A percentile compares a stretch with the other conserved stretches of the same genome.
These are phyloP conservation scores for Limnephilus marmoratus DNA, from an alignment of 2,888 invertebrate species.

Conservation along the genomic window DNA sequence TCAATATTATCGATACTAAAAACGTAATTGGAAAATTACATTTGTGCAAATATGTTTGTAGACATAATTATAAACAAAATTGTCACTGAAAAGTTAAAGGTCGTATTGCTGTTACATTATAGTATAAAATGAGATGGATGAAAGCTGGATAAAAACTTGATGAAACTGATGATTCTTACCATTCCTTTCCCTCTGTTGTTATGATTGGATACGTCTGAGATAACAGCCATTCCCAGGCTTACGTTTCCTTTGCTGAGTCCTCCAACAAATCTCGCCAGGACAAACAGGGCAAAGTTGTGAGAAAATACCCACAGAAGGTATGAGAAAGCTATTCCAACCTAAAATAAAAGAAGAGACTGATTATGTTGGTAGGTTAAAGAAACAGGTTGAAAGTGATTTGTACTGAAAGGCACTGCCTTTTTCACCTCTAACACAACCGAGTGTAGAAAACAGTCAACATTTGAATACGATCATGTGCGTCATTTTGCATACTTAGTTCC, in stretches of 20 bases:
- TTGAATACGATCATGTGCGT: no score
- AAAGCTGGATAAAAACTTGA: background rate
- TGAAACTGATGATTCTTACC: conserved; percentile 77
- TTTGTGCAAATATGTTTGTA: background rate
- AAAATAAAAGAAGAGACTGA: conserved; percentile 53
- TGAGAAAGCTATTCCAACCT: conserved; percentile 74
- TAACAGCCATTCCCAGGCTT: conserved; percentile 95
- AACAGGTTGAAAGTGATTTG: no score
- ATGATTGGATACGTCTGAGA: conserved; percentile 92
- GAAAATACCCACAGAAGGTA: conserved; percentile 91
- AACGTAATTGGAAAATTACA: background rate
- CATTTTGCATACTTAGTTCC: no score
- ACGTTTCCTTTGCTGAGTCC: conserved; percentile 98
- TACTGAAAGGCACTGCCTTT: no score
- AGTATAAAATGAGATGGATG: background rate
- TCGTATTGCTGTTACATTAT: background rate
- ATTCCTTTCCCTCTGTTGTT: conserved; percentile 94
- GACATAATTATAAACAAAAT: background rate
- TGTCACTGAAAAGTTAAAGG: background rate
- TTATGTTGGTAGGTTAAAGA: background rate
- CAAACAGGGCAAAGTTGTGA: conserved; percentile 91
- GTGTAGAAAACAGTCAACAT: no score
- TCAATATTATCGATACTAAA: background rate
- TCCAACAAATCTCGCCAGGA: conserved; percentile 93
- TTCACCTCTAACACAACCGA: no score